phyloP scores from a whole-genome alignment of 2,113 vertebrate genomes.

The Willisornis vidua region DNA sequence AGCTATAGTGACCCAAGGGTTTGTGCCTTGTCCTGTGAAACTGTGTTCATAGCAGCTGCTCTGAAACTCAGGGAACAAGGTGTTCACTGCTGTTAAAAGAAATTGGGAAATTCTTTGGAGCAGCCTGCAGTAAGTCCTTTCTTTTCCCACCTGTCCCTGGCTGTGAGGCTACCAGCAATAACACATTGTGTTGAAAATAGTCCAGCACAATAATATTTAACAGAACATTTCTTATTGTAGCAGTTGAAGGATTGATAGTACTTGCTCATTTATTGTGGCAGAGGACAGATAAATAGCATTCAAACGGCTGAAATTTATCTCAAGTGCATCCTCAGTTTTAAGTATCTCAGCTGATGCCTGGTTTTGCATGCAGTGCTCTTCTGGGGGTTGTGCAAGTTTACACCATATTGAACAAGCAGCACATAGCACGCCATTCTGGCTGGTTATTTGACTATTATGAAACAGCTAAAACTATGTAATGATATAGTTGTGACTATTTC shows the following conservation, averaged over 20 bases:
- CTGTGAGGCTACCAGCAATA: background rate
- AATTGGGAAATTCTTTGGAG: background rate
- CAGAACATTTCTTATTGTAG: background rate
- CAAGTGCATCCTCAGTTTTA: background rate
- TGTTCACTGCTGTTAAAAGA: background rate
- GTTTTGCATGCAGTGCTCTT: background rate
- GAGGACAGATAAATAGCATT: background rate
- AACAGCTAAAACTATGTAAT: background rate
- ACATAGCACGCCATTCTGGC: too few relatives aligned
- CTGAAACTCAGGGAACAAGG: background rate
- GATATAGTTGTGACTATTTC: background rate
- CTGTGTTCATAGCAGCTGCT: background rate
- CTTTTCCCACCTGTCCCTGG: background rate
- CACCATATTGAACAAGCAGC: background rate
- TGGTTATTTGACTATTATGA: background rate
- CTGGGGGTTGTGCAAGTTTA: background rate
- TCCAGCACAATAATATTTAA: background rate
- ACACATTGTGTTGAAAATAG: background rate
- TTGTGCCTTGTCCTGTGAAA: background rate
- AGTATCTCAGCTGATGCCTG: background rate
- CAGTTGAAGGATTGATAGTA: background rate
- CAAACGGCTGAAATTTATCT: background rate
- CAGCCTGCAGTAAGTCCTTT: background rate
- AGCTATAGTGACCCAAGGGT: background rate
- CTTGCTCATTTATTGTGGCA: background rate